A percentile compares a stretch with the other conserved stretches of the same genome.
These are phyloP conservation scores for Callorhinus ursinus DNA, from an alignment of 2,113 vertebrate genomes.

Conservation along the genomic window DNA sequence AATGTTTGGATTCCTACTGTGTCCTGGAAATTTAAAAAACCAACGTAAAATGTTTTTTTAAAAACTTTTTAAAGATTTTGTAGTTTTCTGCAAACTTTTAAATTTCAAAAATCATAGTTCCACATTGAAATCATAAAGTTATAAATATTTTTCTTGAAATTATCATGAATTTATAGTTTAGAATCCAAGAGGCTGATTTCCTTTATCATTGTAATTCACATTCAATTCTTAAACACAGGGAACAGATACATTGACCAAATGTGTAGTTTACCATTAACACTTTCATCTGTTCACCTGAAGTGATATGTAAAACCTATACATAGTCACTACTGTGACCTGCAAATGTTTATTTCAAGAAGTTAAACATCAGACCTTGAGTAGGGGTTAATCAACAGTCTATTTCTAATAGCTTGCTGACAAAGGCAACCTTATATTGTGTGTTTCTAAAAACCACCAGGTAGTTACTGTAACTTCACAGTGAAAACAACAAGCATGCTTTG, in stretches of 20 bases:
- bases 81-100: not conserved
- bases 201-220: slow-evolving; percentile 34
- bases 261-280: not conserved
- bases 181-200: not conserved
- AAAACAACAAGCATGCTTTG: not conserved
- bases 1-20: not conserved
- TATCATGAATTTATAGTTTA: slow-evolving; percentile 17
- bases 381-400: not conserved
- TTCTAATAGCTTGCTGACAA: not conserved
- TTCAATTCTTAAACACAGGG: slow-evolving; percentile 51
- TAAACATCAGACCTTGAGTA: slow-evolving; percentile 18
- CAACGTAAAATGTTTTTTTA: not conserved
- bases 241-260: not conserved
- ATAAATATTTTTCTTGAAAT: slow-evolving; percentile 42
- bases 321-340: not conserved
- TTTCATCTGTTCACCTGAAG: slow-evolving; percentile 36
- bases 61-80: not conserved
- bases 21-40: slow-evolving; percentile 34
- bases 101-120: slow-evolving; percentile 24
- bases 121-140: not conserved
- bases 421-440: not conserved
- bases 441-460: not conserved
- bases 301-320: not conserved
- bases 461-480: slow-evolving; percentile 34
- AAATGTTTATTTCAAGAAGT: slow-evolving; percentile 46